Evolutionary conservation across 2,797 vertebrate species (phyloP).

Genomic region (Peromyscus attwateri): DNA sequence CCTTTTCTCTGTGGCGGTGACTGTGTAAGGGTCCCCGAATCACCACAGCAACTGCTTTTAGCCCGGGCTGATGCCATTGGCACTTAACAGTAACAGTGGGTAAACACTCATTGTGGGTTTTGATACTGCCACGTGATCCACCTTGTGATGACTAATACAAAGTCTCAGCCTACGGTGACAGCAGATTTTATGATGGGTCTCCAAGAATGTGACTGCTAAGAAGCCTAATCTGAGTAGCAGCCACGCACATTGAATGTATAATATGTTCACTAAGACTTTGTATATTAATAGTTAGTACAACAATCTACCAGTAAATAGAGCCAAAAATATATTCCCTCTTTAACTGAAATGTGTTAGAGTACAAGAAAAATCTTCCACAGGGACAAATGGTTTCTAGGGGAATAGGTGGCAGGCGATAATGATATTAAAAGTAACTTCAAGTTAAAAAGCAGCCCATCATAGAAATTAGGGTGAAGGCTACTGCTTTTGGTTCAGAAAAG

Average conservation of each 20-base stretch:
- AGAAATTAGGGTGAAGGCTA: background rate
- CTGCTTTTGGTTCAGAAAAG: conserved; percentile 26
- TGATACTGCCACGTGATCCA: background rate
- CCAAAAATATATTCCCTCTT: background rate
- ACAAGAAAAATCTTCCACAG: background rate
- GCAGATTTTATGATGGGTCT: background rate
- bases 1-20: background rate
- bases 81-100: background rate
- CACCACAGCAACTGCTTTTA: background rate
- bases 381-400: background rate
- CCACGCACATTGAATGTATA: background rate
- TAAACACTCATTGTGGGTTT: background rate
- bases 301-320: background rate
- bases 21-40: background rate
- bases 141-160: background rate
- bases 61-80: background rate
- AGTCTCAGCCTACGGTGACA: background rate
- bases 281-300: background rate
- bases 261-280: background rate
- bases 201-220: background rate
- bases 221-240: background rate
- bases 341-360: background rate
- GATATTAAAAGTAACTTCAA: background rate
- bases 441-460: background rate
- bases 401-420: background rate